phyloP scores from a whole-genome alignment of 2,888 invertebrate genomes.

The Elysia crispata region DNA sequence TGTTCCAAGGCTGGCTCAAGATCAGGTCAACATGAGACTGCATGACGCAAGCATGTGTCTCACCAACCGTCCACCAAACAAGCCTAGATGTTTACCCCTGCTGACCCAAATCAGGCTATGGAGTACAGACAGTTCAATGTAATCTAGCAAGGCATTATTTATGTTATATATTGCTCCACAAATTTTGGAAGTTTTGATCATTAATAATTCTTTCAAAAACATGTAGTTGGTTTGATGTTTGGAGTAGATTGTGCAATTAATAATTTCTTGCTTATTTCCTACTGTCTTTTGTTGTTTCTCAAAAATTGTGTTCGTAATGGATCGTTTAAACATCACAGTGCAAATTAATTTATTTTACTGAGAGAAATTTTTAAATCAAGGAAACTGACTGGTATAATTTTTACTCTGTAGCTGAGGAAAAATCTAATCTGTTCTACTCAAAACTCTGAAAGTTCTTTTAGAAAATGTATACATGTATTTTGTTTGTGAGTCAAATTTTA shows the following conservation, averaged over 20 bases:
- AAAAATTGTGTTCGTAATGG: background rate
- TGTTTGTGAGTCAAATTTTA: no score
- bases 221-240: no score
- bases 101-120: constrained; percentile 42
- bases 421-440: no score
- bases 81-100: constrained; percentile 40
- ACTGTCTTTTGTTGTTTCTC: background rate
- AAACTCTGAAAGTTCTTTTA: no score
- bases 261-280: background rate
- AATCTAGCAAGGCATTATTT: background rate
- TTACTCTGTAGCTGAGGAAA: no score
- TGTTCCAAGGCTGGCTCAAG: constrained; percentile 30
- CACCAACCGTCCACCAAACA: constrained; percentile 43
- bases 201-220: background rate
- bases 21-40: constrained; percentile 29
- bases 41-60: constrained; percentile 37
- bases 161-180: no score
- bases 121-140: constrained; percentile 36
- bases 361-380: no score
- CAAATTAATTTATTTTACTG: no score
- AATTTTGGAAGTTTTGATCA: background rate
- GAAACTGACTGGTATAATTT: no score
- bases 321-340: no score
- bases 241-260: no score
- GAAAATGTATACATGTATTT: no score